Evolutionary conservation across 2,888 invertebrate genomes (phyloP).

Genomic region (Neocrepidodera transversa): DNA sequence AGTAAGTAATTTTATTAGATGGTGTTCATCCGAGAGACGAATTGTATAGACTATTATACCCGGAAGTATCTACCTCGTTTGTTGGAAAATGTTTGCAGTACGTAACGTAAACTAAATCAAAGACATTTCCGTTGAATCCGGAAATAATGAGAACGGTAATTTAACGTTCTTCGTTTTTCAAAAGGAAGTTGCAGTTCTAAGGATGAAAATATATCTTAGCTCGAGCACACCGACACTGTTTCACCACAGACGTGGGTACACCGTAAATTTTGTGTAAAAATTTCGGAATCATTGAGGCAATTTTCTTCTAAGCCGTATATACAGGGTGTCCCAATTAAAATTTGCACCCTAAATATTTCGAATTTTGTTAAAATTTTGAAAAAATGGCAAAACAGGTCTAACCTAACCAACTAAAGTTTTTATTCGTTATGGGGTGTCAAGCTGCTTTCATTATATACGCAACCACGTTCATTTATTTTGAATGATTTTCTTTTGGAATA

Average conservation of each 20-base stretch:
- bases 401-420: no score
- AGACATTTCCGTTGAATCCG: slow-evolving; percentile 22
- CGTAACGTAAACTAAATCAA: slow-evolving; percentile 18
- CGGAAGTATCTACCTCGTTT: not conserved
- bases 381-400: no score
- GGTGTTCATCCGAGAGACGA: not conserved
- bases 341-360: no score
- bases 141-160: slow-evolving; percentile 25
- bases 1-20: slow-evolving; percentile 2
- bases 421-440: no score
- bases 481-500: no score
- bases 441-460: no score
- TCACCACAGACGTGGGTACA: not conserved
- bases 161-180: slow-evolving; percentile 9
- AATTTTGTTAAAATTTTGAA: no score
- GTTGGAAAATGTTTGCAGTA: not conserved
- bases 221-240: slow-evolving; percentile 5
- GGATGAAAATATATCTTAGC: slow-evolving; percentile 17
- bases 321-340: no score
- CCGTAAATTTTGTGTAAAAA: slow-evolving; percentile 4
- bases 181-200: slow-evolving; percentile 13
- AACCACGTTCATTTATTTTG: no score
- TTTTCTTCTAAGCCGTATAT: no score
- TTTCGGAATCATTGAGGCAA: not conserved
- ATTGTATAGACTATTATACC: not conserved